Conservation (phyloP, 2,113 vertebrate genomes). For the Sander lucioperca region DNA sequence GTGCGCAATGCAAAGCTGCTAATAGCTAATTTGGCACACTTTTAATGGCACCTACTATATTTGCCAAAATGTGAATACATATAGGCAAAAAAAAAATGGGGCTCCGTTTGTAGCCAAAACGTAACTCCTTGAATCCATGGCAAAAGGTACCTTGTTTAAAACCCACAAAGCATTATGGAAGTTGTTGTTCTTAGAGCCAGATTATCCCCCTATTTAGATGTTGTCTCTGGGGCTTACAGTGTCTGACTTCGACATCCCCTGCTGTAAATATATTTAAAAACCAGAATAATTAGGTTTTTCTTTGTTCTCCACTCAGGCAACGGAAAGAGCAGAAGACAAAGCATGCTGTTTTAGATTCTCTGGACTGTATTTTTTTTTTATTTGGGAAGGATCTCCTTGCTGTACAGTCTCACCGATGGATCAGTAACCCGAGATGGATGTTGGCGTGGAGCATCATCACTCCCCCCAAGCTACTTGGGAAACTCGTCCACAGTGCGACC, state of each 20-base stretch:
- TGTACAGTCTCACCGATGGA: slow-evolving; percentile 57
- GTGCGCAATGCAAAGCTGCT: neutral
- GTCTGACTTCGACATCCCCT: too few relatives aligned
- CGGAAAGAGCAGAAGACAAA: slow-evolving; percentile 96
- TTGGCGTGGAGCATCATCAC: slow-evolving; percentile 40
- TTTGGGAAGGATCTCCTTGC: slow-evolving; percentile 53
- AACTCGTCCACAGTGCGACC: slow-evolving; percentile 36
- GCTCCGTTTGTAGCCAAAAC: neutral
- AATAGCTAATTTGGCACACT: neutral
- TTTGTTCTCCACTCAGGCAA: slow-evolving; percentile 83
- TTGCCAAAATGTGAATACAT: neutral
- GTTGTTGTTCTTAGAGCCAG: neutral
- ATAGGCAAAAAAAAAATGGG: neutral
- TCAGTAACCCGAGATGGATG: slow-evolving; percentile 55
- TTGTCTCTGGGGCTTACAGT: neutral
- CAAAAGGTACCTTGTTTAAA: neutral
- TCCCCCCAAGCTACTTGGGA: slow-evolving; percentile 18
- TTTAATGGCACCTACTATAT: neutral
- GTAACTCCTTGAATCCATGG: neutral
- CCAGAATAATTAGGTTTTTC: neutral
- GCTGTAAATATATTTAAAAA: neutral
- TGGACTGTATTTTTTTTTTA: slow-evolving; percentile 44
- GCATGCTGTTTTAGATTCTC: slow-evolving; percentile 93
- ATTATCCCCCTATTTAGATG: neutral
- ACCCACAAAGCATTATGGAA: neutral